These are phyloP conservation scores for Heliothis subflexa DNA, from an alignment of 1,140 invertebrate species.

Conservation along the genomic window DNA sequence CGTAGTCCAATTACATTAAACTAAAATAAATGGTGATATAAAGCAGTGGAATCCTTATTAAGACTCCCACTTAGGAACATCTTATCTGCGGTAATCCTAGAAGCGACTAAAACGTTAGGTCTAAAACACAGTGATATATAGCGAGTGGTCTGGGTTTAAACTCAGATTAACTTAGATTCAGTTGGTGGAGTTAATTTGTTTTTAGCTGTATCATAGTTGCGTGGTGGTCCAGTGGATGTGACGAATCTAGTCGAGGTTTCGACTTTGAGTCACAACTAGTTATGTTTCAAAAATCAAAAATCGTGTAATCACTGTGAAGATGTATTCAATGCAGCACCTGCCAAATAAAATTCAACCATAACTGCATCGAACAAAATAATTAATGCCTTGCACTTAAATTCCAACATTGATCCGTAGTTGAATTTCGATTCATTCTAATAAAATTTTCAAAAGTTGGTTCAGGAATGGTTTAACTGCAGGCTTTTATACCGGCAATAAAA, in stretches of 20 bases:
- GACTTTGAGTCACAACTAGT: too few relatives aligned
- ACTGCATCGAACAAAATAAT: background rate
- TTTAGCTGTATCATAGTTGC: conserved; percentile 27
- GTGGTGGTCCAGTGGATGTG: background rate
- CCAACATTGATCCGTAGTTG: conserved; percentile 20
- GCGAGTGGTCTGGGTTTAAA: conserved; percentile 39
- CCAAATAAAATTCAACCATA: background rate
- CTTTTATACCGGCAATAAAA: conserved; percentile 25
- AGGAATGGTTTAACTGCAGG: conserved; percentile 19
- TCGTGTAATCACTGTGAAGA: too few relatives aligned
- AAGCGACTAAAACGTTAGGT: conserved; percentile 54
- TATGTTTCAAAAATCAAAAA: too few relatives aligned
- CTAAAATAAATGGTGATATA: conserved; percentile 42
- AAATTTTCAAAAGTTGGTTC: conserved; percentile 33
- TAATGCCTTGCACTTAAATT: conserved; percentile 28
- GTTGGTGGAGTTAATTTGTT: conserved; percentile 32
- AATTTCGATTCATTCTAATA: conserved; percentile 25
- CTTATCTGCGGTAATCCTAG: conserved; percentile 56
- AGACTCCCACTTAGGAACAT: conserved; percentile 51
- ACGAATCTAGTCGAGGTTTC: too few relatives aligned
- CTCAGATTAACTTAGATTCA: conserved; percentile 50
- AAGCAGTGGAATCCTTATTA: conserved; percentile 51
- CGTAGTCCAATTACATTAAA: conserved; percentile 46
- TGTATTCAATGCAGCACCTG: background rate
- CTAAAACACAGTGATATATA: conserved; percentile 53